Base-by-base conservation (phyloP, 2,888 invertebrate species). In the Pyrgus malvae region DNA sequence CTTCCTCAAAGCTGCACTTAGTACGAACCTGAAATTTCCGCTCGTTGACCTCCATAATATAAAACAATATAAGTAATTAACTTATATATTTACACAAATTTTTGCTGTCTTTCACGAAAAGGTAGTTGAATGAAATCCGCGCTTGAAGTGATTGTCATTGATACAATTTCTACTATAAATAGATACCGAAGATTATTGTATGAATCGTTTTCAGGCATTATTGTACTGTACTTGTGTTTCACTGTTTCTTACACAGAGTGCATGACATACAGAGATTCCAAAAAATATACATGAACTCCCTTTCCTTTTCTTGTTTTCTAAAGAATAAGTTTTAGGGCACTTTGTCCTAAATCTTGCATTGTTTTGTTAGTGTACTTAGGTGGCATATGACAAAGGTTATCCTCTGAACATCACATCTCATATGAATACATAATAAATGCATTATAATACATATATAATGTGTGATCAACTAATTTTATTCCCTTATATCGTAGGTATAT, bases 1-100 rank as follows among this genome's bases (percentile, higher is more conserved):
- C 64, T 17, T 60, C 57, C 33, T 64, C 64, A 27, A 63, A 62
- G 25, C 35, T 48, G 21, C 41, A 58, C 14, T 50, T 42, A 6
- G 23, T 9, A 12, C 17, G 23, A 5, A 33, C 23, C 8, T 42
- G 11, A 3, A 11, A 8, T 12, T 42, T 42, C 9, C 27, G n/a
- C n/a, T 44, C 44, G 27, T 6, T 12, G 12, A 2, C 51, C 9
- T 27, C 51, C 51, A 51, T 51, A 9, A 29, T 35, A 8, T 35
- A 27, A 8, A 11, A 8, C 11, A 6, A 11, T 11, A 11, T 31
- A 11, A 11, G n/a, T 31, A 5, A 6, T 21, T 3, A 21, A 21
- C 6, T 21, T 21, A 2, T 27, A 9, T 8, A 27, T 27, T 27
- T 27, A 8, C 27, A 27, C 4, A 27, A 4, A 8, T 8, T 27